Conservation (phyloP, 2,888 invertebrate genomes). For the Coenonympha glycerion region DNA sequence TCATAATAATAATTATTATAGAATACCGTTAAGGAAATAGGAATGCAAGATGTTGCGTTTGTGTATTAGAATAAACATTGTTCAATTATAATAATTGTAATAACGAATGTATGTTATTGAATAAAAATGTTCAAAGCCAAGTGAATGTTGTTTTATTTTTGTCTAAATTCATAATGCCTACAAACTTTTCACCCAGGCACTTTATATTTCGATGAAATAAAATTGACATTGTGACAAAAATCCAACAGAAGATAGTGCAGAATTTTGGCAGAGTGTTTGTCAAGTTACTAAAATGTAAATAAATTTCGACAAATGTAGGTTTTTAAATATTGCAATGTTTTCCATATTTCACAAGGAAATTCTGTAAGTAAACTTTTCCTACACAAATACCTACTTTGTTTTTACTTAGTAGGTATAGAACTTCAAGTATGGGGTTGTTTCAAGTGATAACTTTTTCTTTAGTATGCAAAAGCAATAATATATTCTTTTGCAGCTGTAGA, state of each 20-base stretch:
- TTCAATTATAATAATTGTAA: conserved; percentile 49
- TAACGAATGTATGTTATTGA: conserved; percentile 70
- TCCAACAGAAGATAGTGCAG: neutral
- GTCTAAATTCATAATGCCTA: neutral
- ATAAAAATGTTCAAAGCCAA: conserved; percentile 64
- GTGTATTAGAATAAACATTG: conserved; percentile 52
- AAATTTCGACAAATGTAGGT: conserved; percentile 5
- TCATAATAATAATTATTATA: conserved; percentile 13
- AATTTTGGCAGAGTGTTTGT: neutral
- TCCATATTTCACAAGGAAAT: conserved; percentile 10
- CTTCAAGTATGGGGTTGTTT: too few relatives aligned
- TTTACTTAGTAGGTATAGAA: neutral
- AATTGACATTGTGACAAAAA: too few relatives aligned
- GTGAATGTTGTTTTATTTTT: conserved; percentile 29
- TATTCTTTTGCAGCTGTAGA: conserved; percentile 13
- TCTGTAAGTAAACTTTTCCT: conserved; percentile 6
- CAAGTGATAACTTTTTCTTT: too few relatives aligned
- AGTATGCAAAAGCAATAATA: too few relatives aligned
- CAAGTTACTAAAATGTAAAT: neutral
- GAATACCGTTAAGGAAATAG: conserved; percentile 31
- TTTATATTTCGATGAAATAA: too few relatives aligned
- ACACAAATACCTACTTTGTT: neutral
- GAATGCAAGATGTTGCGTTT: conserved; percentile 42
- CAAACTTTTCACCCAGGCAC: too few relatives aligned
- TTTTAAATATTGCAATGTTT: conserved; percentile 9